phyloP scores from a whole-genome alignment of 2,888 invertebrate genomes.

The Polia nebulosa region DNA sequence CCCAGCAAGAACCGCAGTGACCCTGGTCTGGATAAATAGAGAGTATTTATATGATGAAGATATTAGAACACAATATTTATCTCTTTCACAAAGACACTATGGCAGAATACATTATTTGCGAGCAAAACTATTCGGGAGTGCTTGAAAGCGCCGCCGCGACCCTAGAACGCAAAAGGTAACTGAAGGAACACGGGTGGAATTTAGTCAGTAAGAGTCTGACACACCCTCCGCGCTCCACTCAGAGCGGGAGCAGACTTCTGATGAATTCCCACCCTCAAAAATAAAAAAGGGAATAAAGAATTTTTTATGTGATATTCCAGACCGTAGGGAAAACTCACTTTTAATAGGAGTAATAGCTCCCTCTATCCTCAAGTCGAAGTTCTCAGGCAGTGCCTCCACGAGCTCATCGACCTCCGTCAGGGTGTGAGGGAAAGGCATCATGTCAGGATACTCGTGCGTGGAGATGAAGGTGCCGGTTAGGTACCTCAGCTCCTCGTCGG shows the following conservation, averaged over 20 bases:
- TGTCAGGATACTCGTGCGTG: constrained; percentile 28
- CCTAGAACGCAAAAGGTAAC: no score
- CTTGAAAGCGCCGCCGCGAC: no score
- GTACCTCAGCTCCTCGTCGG: constrained; percentile 66
- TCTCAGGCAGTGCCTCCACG: constrained; percentile 69
- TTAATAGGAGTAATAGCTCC: constrained; percentile 73
- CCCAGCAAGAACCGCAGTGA: constrained; percentile 78
- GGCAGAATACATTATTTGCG: no score
- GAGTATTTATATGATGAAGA: neutral
- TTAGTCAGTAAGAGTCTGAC: no score
- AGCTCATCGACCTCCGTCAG: constrained; percentile 65
- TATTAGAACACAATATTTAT: neutral
- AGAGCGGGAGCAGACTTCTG: no score
- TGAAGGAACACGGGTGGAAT: no score
- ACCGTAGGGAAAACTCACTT: constrained; percentile 70
- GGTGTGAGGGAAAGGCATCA: constrained; percentile 68
- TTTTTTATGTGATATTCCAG: no score
- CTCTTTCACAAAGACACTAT: no score
- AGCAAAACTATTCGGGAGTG: no score
- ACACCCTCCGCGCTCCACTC: no score
- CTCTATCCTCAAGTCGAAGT: constrained; percentile 74
- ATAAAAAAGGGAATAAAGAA: no score
- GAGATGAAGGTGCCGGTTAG: constrained; percentile 65
- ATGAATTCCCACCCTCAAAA: no score
- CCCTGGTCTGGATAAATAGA: constrained; percentile 70